Percentiles rank a stretch among this genome's conserved stretches.
These are phyloP conservation scores for Polydesmus complanatus DNA, from an alignment of 2,888 invertebrate genomes.

Conservation along the genomic window DNA sequence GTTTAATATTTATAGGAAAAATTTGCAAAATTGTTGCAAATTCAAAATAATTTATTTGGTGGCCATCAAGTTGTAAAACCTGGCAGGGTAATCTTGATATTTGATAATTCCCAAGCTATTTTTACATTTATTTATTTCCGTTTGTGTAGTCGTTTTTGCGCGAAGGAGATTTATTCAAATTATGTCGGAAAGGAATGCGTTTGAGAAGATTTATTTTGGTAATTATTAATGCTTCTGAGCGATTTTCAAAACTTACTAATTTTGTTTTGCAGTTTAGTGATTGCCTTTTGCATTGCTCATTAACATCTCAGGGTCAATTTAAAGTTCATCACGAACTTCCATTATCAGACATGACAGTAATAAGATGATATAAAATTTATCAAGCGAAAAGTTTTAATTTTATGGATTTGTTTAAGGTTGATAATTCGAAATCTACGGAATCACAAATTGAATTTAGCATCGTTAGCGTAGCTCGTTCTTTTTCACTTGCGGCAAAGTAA, in stretches of 20 bases:
- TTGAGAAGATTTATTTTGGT: conserved; percentile 48
- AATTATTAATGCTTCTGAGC: background rate
- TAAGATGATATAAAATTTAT: background rate
- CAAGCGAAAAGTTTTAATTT: background rate
- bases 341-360: conserved; percentile 40
- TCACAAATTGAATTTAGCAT: conserved; percentile 42
- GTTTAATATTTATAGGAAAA: conserved; percentile 33
- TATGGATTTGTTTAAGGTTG: conserved; percentile 21
- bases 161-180: conserved; percentile 48
- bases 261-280: conserved; percentile 33
- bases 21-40: conserved; percentile 39
- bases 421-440: conserved; percentile 32
- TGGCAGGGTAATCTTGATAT: conserved; percentile 32
- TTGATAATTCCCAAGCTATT: background rate
- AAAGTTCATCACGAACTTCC: conserved; percentile 39
- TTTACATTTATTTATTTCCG: conserved; percentile 4
- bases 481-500: conserved; percentile 41
- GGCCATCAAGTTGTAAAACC: conserved; percentile 40
- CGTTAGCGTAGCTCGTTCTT: conserved; percentile 40
- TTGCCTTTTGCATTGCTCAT: conserved; percentile 35
- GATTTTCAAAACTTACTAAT: background rate
- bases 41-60: conserved; percentile 36
- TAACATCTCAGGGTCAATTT: conserved; percentile 28
- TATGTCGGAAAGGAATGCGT: conserved; percentile 48
- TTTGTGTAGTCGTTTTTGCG: conserved; percentile 39